Base-by-base conservation (phyloP, 2,797 vertebrate genomes). In the Ammospiza maritima region DNA sequence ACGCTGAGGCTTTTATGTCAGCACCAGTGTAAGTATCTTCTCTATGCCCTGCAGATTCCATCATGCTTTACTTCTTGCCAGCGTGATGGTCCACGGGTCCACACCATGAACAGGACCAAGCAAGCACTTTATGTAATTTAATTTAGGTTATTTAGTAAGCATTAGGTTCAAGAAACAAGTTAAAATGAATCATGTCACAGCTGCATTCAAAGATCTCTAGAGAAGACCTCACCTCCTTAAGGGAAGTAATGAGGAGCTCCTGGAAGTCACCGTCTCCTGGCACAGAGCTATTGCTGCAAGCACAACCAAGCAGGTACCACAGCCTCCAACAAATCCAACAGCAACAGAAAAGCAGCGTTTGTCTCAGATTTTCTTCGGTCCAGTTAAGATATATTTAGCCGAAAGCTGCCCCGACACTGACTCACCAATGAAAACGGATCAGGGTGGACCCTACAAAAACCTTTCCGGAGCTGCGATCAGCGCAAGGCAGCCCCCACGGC, bases 201-300 rank as follows among this genome's bases (percentile, higher is more conserved):
- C 34, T 36, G 56, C n/a, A 32, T 8, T 45, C 66, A 62, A 72
- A 75, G 38, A 34, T 21, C 20, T 30, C 53, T 58, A 65, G 16
- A 50, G 17, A 82, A 78, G 26, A 91, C 13, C 95, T 96, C 80
- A 96, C 95, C 95, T 96, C 54, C 85, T 54, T 60, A 78, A 29
- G 3, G 78, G 66, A 92, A 87, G 54, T 2, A 6, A 32, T 71
- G 32, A 53, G 66, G 60, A 47, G 56, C 25, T 67, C 38, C n/a
- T 54, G 64, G 62, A 87, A 89, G 25, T 62, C 85, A 85, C 64
- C 1, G 26, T 38, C 58, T 57, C 34, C 47, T 42, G 47, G 29
- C 2, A 2, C 1, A 69, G 17, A 50, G 17, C 25, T 44, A 17
- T 13, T 36, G 47, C 58, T 29, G 60, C 71, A 73, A 62, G 29